Evolutionary conservation across 1,140 invertebrate species (phyloP).

Genomic region (Mamestra configurata): DNA sequence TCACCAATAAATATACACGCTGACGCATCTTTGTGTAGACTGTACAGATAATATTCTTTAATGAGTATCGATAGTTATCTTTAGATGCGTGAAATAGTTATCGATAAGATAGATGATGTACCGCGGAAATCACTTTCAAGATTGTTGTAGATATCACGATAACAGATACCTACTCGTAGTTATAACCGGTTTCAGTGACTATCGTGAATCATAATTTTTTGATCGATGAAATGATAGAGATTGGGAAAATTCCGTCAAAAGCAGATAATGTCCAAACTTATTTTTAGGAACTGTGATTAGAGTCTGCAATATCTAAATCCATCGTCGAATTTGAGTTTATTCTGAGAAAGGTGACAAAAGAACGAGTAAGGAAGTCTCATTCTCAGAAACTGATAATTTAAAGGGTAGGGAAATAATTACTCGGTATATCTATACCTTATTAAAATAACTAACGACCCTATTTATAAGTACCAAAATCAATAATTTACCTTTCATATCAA

Average conservation of each 20-base stretch:
- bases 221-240: background rate
- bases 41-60: background rate
- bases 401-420: too few relatives aligned
- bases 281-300: background rate
- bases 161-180: conserved; percentile 7
- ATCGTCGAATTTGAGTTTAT: background rate
- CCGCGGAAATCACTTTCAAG: conserved; percentile 41
- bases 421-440: too few relatives aligned
- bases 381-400: background rate
- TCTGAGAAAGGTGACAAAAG: background rate
- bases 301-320: background rate
- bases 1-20: background rate
- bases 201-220: conserved; percentile 8
- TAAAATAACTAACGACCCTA: too few relatives aligned
- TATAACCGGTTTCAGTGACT: conserved; percentile 32
- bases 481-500: too few relatives aligned
- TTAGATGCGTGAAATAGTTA: conserved; percentile 2
- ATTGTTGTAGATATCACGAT: conserved; percentile 18
- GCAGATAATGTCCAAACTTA: background rate
- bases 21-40: conserved; percentile 7
- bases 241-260: conserved; percentile 11
- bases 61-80: conserved; percentile 28
- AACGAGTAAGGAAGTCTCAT: background rate
- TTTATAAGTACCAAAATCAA: too few relatives aligned
- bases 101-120: conserved; percentile 11